These are phyloP conservation scores for Mystacides longicornis DNA, from an alignment of 2,888 invertebrate genomes.

Conservation along the genomic window DNA sequence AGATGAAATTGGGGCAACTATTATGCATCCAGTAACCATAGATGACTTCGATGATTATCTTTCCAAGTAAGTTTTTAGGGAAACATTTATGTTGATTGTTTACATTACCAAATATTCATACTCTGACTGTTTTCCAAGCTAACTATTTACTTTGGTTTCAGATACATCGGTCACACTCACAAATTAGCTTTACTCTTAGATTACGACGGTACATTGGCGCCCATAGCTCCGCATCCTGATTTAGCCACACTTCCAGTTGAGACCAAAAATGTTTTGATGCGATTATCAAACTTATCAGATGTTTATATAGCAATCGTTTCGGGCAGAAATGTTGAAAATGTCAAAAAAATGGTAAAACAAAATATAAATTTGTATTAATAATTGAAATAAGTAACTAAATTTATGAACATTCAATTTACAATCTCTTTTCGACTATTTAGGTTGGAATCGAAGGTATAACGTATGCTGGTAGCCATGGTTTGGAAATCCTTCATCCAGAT, in stretches of 20 bases:
- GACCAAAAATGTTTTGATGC: slow-evolving; percentile 74
- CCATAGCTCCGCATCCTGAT: slow-evolving; percentile 85
- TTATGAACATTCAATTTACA: not conserved
- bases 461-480: slow-evolving; percentile 83
- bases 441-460: slow-evolving; percentile 85
- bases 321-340: slow-evolving; percentile 79
- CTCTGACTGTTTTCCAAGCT: not conserved
- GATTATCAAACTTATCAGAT: slow-evolving; percentile 77
- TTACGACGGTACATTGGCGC: slow-evolving; percentile 84
- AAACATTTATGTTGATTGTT: not conserved
- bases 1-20: slow-evolving; percentile 77
- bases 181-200: slow-evolving; percentile 78
- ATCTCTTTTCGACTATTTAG: slow-evolving; percentile 35
- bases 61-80: slow-evolving; percentile 57
- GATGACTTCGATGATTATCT: slow-evolving; percentile 87
- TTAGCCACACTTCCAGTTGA: slow-evolving; percentile 78
- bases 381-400: not conserved
- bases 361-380: not conserved
- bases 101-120: not conserved
- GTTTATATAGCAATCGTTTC: slow-evolving; percentile 83
- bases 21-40: slow-evolving; percentile 83
- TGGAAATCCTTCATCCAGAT: slow-evolving; percentile 84
- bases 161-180: slow-evolving; percentile 79
- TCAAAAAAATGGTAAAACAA: slow-evolving; percentile 68
- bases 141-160: slow-evolving; percentile 33